Base-by-base conservation (phyloP, 2,888 invertebrate species). In the Drosophila birchii region DNA sequence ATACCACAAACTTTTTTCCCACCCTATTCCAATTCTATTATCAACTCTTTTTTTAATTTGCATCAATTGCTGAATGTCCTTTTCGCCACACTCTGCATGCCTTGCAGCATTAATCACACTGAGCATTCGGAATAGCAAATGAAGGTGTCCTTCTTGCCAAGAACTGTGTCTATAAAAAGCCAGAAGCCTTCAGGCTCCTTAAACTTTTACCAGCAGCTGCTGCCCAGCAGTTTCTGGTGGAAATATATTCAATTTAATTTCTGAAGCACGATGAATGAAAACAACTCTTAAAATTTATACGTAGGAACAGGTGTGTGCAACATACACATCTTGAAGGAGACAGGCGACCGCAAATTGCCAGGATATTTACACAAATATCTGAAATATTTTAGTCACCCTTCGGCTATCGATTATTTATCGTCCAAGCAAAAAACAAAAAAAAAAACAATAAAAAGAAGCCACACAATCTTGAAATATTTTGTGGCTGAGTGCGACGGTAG, bases 381-480 rank as follows among this genome's bases (percentile, higher is more conserved):
- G 9, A 47, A 23, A 58, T 49, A 58, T 63, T 63, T 73, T 45
- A 45, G 14, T n/a, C 49, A 14, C 29, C 53, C 45, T 54, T 54
- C 34, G 41, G 38, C 41, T 38, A 72, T 73, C 41, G 63, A 64
- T 63, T 63, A 41, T 56, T 45, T 66, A 29, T 49, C 12, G 34
- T 34, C 20, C 56, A 47, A 5, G 47, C n/a, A 9, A 5, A 20
- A 51, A 34, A 36, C 3, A 55, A 75, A 5, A 20, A 51, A 34
- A 36, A 4, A 55, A 75, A 69, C 59, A 44, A 57, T 54, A 55
- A 68, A 76, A 32, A 68, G 23, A 72, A 66, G 57, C 55, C 68
- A 58, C 51, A 76, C 67, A 75, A 68, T 78, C 79, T 71, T 67
- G 23, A 67, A 75, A 61, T 75, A 56, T 14, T 61, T 61, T 83